Percentiles rank a stretch among this genome's conserved stretches.
These are phyloP conservation scores for Phycodurus eques DNA, from an alignment of 2,113 vertebrate species.

Conservation along the genomic window DNA sequence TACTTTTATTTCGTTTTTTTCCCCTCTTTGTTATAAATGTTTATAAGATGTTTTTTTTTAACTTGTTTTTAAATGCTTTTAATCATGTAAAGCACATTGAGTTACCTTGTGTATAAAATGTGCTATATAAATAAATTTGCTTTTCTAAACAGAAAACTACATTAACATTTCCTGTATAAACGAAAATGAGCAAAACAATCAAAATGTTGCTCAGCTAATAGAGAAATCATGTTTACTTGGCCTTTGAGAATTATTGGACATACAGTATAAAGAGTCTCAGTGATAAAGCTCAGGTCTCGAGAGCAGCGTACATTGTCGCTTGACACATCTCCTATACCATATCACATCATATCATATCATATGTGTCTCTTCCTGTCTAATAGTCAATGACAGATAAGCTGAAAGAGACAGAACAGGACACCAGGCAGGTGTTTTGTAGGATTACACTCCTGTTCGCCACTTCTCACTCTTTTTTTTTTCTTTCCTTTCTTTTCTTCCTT, in stretches of 20 bases:
- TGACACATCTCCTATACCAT: slow-evolving; percentile 9
- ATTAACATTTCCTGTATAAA: too few relatives aligned
- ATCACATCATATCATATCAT: neutral
- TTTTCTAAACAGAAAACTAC: too few relatives aligned
- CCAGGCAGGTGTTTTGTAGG: slow-evolving; percentile 36
- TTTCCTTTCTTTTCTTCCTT: neutral
- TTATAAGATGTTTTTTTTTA: too few relatives aligned
- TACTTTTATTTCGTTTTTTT: too few relatives aligned
- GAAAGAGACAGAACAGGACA: slow-evolving; percentile 48
- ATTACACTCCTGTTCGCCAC: slow-evolving; percentile 20
- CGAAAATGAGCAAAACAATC: neutral
- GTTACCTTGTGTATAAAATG: too few relatives aligned
- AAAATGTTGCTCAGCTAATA: neutral
- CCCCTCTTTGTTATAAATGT: too few relatives aligned
- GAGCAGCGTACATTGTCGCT: slow-evolving; percentile 10
- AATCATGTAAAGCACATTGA: too few relatives aligned
- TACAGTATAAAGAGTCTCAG: neutral
- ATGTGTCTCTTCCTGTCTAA: slow-evolving; percentile 42
- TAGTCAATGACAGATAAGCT: slow-evolving; percentile 46
- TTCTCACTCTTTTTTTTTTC: neutral
- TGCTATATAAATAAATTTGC: too few relatives aligned
- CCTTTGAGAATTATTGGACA: neutral
- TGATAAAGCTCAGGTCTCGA: slow-evolving; percentile 21
- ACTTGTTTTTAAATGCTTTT: too few relatives aligned
- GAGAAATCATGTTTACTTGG: neutral